These are phyloP conservation scores for Urocyon cinereoargenteus DNA, from an alignment of 2,797 vertebrate species.

Conservation along the genomic window DNA sequence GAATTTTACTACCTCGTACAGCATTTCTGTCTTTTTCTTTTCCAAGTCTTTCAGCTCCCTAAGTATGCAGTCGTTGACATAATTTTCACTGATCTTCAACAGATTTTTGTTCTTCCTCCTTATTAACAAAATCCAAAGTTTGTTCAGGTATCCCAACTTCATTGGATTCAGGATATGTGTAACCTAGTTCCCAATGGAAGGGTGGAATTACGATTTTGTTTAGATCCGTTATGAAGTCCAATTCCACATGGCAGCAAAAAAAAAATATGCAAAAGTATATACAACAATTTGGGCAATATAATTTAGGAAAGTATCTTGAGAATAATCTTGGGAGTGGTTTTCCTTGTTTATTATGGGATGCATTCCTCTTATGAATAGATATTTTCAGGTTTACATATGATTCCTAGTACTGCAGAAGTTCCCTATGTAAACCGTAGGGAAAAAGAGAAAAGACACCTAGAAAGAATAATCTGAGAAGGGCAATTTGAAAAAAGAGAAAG, in stretches of 20 bases:
- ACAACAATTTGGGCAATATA: neutral
- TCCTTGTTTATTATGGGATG: neutral
- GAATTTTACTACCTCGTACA: neutral
- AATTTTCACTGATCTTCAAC: neutral
- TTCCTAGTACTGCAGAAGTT: neutral
- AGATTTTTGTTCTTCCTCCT: neutral
- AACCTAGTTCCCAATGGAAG: neutral
- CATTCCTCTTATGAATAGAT: neutral
- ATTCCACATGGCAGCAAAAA: neutral
- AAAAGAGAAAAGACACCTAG: neutral
- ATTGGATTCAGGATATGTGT: neutral
- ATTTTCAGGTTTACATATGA: neutral
- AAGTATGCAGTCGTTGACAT: neutral
- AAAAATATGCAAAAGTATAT: neutral
- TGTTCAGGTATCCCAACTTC: neutral
- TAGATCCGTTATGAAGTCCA: neutral
- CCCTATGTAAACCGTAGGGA: neutral
- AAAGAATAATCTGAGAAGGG: neutral
- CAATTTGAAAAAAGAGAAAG: neutral
- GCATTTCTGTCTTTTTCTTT: neutral
- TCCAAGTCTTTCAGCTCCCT: neutral
- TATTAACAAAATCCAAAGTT: neutral
- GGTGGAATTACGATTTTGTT: neutral
- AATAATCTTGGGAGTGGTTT: neutral
- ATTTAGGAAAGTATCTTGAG: neutral